phyloP scores from a whole-genome alignment of 2,888 invertebrate species.

The Tholera decimalis region DNA sequence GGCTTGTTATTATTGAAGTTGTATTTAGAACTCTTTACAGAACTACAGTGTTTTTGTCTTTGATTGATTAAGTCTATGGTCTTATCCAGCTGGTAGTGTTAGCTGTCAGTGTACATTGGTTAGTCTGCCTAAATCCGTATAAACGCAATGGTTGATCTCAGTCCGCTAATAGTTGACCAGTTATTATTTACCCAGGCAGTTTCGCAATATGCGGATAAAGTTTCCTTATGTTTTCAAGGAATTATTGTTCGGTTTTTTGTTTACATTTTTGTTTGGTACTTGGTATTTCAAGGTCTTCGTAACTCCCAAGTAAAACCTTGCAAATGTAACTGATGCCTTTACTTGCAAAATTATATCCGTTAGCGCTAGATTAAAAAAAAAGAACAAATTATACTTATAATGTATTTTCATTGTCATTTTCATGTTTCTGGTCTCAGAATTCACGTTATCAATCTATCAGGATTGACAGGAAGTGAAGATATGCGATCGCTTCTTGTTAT shows the following conservation, averaged over 20 bases:
- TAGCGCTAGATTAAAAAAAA: background rate
- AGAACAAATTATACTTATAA: background rate
- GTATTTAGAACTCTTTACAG: background rate
- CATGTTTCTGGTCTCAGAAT: background rate
- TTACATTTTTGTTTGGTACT: constrained; percentile 33
- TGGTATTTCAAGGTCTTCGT: constrained; percentile 37
- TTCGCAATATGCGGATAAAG: constrained; percentile 16
- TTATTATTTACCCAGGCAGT: constrained; percentile 18
- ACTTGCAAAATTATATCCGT: background rate
- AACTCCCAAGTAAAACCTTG: constrained; percentile 9
- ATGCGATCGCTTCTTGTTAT: constrained; percentile 31
- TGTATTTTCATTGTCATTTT: constrained; percentile 13
- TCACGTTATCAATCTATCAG: constrained; percentile 16
- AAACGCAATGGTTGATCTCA: constrained; percentile 26
- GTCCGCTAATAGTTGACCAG: constrained; percentile 29
- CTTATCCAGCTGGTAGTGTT: background rate
- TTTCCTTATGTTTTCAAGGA: constrained; percentile 51
- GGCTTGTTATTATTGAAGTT: too few relatives aligned
- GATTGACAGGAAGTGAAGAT: constrained; percentile 44
- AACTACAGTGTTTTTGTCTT: background rate
- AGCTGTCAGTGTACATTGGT: background rate
- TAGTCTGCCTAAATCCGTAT: constrained; percentile 6
- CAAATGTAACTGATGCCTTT: constrained; percentile 11
- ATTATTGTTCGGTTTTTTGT: constrained; percentile 46
- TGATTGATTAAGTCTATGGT: background rate